Evolutionary conservation across 2,113 vertebrate species (phyloP), one percentile per base, ranked within the genome.

Genomic region (Gulo gulo): DNA sequence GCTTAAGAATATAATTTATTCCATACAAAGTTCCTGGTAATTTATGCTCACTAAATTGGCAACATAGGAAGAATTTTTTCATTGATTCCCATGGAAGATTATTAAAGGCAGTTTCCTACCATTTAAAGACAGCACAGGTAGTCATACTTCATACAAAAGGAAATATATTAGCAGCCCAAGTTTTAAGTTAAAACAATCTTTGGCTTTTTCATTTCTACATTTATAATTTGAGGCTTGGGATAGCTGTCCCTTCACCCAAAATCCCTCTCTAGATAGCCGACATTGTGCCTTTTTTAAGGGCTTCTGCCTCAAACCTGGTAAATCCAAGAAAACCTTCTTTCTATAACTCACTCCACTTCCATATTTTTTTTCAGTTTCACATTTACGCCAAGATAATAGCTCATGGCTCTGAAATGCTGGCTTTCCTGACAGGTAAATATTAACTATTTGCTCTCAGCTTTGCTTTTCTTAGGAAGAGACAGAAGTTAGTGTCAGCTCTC

Each of bases 1-100:
- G 96, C 83, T 97, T 97, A 96, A 94, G 93, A 95, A 88, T 82
- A 88, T 93, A 94, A 97, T 97, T 93, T 97, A 97, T 97, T 93
- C 97, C 83, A 67, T 97, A 81, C 59, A 97, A 97, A 69, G 11
- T 95, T 94, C 15, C 42, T 79, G 59, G 96, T 97, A 89, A 98
- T 92, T 96, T 96, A 97, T 97, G 95, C 96, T 96, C 34, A 67
- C 83, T 93, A 95, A 97, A 97, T 93, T 91, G 94, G 94, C 91
- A 91, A 93, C 94, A 94, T n/a, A 61, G 93, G 84, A 96, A 91
- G 88, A 91, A 50, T 65, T 57, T 97, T 82, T 91, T 92, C 81
- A 34, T 76, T 47, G 88, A 65, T 67, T 50, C 82, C 83, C 83
- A 63, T 4, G 15, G 86, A 95, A 89, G 95, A 91, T 89, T 89